phyloP scores from a whole-genome alignment of 2,888 invertebrate genomes.

The Cremastinae sp. region DNA sequence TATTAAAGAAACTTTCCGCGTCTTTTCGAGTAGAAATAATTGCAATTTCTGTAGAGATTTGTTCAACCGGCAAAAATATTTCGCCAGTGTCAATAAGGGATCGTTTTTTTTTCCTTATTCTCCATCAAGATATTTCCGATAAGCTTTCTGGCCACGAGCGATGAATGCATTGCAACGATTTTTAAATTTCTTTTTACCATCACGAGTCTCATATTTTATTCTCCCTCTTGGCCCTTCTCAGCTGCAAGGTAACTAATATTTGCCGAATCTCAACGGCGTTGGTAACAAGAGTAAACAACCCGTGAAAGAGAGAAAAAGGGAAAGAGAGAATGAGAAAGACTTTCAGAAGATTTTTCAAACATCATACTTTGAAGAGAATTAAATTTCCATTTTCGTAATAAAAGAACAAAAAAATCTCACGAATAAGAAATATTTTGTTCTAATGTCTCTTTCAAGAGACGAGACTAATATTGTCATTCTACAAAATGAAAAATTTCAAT shows the following conservation, averaged over 20 bases:
- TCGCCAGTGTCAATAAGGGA: too few species aligned
- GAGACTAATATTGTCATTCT: too few species aligned
- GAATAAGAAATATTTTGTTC: too few species aligned
- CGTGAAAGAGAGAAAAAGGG: conserved; percentile 19
- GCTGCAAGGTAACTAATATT: conserved; percentile 54
- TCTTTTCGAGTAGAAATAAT: conserved; percentile 5
- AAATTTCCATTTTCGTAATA: too few species aligned
- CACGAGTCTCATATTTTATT: not conserved
- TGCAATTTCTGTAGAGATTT: too few species aligned
- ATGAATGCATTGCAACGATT: conserved; percentile 42
- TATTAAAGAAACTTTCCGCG: conserved; percentile 1
- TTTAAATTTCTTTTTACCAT: conserved; percentile 29
- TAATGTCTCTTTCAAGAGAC: too few species aligned
- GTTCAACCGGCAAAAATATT: too few species aligned
- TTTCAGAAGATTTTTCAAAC: conserved; percentile 41
- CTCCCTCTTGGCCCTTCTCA: conserved; percentile 18
- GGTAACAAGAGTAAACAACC: conserved; percentile 40
- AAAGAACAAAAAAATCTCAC: too few species aligned
- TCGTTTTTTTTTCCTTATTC: not conserved
- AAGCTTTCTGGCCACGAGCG: conserved; percentile 18
- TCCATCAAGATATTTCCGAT: conserved; percentile 25
- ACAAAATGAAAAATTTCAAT: too few species aligned
- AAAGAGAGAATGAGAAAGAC: conserved; percentile 36
- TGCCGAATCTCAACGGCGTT: conserved; percentile 47
- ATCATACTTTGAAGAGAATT: not conserved